Evolutionary conservation across 35 echinoderm and acorn worm genomes (phyloP), one percentile per base, ranked within the genome.

Genomic region (Holothuria glaberrima): DNA sequence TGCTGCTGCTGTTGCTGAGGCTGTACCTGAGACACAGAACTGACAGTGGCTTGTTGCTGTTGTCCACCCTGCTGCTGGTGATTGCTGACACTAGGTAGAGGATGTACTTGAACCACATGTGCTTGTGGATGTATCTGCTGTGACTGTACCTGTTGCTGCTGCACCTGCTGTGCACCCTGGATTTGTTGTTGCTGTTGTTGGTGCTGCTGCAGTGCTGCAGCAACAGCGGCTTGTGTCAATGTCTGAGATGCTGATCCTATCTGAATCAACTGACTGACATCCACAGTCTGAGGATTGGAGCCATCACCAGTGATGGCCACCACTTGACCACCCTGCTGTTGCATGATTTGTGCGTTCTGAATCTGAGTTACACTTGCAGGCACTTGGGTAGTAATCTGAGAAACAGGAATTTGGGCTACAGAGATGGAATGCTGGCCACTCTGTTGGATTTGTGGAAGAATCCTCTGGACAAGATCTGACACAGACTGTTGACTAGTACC

Each of bases 231-330:
- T 90, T 95, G 95, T 0, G 88, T 75, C 75, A 88, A 31, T 10
- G 61, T 86, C 68, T 93, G 92, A 18, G 87, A 75, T 29, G 75
- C 88, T 6, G 92, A 83, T 5, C 73, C 57, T 20, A 92, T 81
- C 72, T 97, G 94, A 21, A 82, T 83, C 18, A 93, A 73, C n/a
- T 97, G 95, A 41, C 90, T 91, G 88, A 93, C 83, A 24, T 97
- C 91, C 4, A 82, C 82, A 17, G 91, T 82, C 32, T 74, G 86
- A 26, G 56, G 69, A 26, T 77, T 92, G 33, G 71, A 63, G 12
- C 69, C 69, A 30, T 92, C 85, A 29, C 71, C 83, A 9, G 84
- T 27, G 17, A 45, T 86, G 48, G 90, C 83, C 28, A 77, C 90
- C 31, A 91, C 82, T 52, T 91, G 90, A 28, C 81, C 90, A 20